These are phyloP conservation scores for Drosophila bocqueti DNA, from an alignment of 1,140 invertebrate genomes.

Conservation along the genomic window DNA sequence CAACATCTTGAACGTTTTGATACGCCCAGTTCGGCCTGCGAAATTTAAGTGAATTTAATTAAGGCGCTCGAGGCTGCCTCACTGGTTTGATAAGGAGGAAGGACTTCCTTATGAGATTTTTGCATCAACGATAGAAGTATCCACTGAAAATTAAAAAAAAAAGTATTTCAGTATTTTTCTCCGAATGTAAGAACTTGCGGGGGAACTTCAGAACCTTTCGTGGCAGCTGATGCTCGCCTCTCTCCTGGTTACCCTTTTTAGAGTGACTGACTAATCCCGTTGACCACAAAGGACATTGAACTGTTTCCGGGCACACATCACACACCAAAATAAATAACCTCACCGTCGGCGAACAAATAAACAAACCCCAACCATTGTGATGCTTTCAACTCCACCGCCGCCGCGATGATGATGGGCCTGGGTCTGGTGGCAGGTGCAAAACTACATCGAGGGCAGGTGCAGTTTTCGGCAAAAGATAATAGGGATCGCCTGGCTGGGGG, in stretches of 20 bases:
- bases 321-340: constrained; percentile 66
- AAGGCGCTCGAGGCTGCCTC: constrained; percentile 23
- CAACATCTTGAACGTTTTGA: constrained; percentile 43
- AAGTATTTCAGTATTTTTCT: background rate
- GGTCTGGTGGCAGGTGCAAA: constrained; percentile 75
- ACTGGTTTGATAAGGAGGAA: constrained; percentile 1
- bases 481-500: background rate
- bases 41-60: constrained; percentile 66
- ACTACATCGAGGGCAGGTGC: constrained; percentile 58
- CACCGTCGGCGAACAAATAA: constrained; percentile 38
- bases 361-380: constrained; percentile 35
- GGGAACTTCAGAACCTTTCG: background rate
- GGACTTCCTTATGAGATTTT: constrained; percentile 3
- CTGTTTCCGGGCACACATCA: constrained; percentile 24
- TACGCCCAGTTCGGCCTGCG: constrained; percentile 62
- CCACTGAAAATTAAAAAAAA: background rate
- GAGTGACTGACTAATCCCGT: constrained; percentile 28
- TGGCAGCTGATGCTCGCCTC: background rate
- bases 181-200: background rate
- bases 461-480: constrained; percentile 47
- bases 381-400: constrained; percentile 60
- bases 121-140: background rate
- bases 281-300: constrained; percentile 65
- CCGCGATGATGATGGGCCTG: constrained; percentile 29
- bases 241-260: background rate